These are phyloP conservation scores for Ianthella basta DNA, from an alignment of 37 sponge, comb jelly and placozoan genomes.

Conservation along the genomic window DNA sequence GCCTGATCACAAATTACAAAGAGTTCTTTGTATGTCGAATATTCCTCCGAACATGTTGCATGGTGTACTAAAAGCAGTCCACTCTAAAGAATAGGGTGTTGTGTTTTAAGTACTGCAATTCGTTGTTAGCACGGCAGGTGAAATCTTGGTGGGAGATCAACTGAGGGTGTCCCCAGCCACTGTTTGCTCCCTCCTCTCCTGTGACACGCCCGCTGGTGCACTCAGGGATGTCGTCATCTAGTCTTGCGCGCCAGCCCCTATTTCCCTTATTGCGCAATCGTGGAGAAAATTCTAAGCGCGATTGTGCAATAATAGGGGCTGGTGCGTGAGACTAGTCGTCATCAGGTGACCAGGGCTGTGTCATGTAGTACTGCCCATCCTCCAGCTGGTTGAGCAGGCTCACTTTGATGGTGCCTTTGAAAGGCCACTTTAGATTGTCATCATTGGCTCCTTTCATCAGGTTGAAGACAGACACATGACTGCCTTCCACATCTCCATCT, in stretches of 20 bases:
- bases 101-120: too few species aligned
- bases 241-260: too few species aligned
- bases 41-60: too few species aligned
- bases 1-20: too few species aligned
- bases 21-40: too few species aligned
- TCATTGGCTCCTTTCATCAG: constrained; percentile 59
- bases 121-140: neutral
- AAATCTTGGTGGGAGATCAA: neutral
- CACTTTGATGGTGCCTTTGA: constrained; percentile 43
- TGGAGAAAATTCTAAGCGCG: too few species aligned
- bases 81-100: constrained; percentile 11
- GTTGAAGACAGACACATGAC: constrained; percentile 39
- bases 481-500: constrained; percentile 4
- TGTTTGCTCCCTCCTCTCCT: neutral
- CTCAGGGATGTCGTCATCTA: too few species aligned
- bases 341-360: neutral
- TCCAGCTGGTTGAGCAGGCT: constrained; percentile 56
- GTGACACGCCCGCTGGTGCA: neutral
- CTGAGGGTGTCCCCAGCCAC: constrained; percentile 8
- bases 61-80: too few species aligned
- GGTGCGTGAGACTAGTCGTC: too few species aligned
- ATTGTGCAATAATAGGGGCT: too few species aligned
- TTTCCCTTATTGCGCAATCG: too few species aligned
- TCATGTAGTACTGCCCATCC: constrained; percentile 28
- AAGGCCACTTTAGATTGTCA: constrained; percentile 49